Evolutionary conservation across 64 coral and sea anemone genomes (phyloP).

Genomic region (Exaiptasia diaphana): DNA sequence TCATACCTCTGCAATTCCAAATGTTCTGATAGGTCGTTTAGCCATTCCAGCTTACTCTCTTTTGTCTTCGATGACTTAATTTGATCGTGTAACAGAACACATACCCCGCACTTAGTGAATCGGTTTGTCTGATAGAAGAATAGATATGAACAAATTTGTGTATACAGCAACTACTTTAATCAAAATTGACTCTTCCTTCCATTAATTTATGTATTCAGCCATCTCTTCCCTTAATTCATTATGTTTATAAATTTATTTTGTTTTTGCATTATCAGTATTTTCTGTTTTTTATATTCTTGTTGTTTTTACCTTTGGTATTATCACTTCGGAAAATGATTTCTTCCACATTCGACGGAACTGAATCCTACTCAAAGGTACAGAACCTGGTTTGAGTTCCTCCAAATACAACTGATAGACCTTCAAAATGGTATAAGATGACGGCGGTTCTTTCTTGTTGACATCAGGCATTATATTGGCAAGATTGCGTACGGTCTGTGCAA

Average conservation of each 20-base stretch:
- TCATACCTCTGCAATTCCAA: too few species aligned
- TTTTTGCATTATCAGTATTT: too few species aligned
- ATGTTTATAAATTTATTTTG: too few species aligned
- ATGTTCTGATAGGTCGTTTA: too few species aligned
- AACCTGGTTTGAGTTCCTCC: background rate
- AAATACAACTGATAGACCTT: slow-evolving; percentile 15
- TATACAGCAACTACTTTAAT: background rate
- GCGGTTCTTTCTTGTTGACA: slow-evolving; percentile 14
- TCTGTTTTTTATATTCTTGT: too few species aligned
- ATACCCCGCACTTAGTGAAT: slow-evolving; percentile 56
- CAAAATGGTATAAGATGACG: slow-evolving; percentile 30
- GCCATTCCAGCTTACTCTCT: slow-evolving; percentile 27
- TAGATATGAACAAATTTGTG: background rate
- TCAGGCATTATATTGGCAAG: slow-evolving; percentile 60
- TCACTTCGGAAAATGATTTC: background rate
- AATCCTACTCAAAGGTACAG: background rate
- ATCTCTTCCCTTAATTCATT: too few species aligned
- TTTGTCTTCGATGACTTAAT: background rate
- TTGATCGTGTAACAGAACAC: slow-evolving; percentile 22
- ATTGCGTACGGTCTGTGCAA: slow-evolving; percentile 3
- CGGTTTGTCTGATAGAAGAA: slow-evolving; percentile 31
- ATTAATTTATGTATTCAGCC: too few species aligned
- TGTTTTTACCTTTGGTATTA: slow-evolving; percentile 50
- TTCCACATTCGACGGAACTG: slow-evolving; percentile 48
- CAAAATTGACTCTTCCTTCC: background rate